A percentile compares a stretch with the other conserved stretches of the same genome.
These are phyloP conservation scores for Drosophila neonasuta DNA, from an alignment of 2,888 invertebrate species.

Conservation along the genomic window DNA sequence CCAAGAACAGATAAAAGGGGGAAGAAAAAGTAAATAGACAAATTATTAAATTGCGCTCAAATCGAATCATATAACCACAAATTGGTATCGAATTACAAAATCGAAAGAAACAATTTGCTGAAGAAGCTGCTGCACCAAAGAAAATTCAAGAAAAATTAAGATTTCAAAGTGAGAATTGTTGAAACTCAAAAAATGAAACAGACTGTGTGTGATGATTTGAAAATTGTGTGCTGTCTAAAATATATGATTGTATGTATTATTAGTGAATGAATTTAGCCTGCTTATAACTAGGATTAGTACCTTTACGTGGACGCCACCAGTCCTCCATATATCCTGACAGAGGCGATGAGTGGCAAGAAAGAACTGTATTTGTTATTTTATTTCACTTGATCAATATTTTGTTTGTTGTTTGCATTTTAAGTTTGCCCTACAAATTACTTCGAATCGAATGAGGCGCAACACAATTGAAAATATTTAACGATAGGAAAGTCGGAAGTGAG, in stretches of 20 bases:
- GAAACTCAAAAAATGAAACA: slow-evolving; percentile 1
- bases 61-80: slow-evolving; percentile 8
- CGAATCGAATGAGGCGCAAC: slow-evolving; percentile 34
- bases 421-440: slow-evolving; percentile 34
- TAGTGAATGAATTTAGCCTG: slow-evolving; percentile 26
- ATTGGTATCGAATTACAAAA: background rate
- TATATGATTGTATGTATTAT: slow-evolving; percentile 12
- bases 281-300: slow-evolving; percentile 84
- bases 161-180: background rate
- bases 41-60: slow-evolving; percentile 74
- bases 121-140: slow-evolving; percentile 7
- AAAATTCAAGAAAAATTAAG: slow-evolving; percentile 9
- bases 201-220: background rate
- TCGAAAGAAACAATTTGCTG: background rate
- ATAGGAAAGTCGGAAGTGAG: background rate
- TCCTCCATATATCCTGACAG: slow-evolving; percentile 99
- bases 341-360: slow-evolving; percentile 92
- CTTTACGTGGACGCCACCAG: slow-evolving; percentile 98
- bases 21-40: slow-evolving; percentile 78
- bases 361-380: slow-evolving; percentile 83
- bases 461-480: slow-evolving; percentile 8
- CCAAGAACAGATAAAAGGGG: slow-evolving; percentile 73
- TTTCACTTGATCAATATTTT: slow-evolving; percentile 74
- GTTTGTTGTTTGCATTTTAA: background rate
- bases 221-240: slow-evolving; percentile 50